These are phyloP conservation scores for Cacajao melanocephalus DNA, from an alignment of 2,797 vertebrate species.

Conservation along the genomic window DNA sequence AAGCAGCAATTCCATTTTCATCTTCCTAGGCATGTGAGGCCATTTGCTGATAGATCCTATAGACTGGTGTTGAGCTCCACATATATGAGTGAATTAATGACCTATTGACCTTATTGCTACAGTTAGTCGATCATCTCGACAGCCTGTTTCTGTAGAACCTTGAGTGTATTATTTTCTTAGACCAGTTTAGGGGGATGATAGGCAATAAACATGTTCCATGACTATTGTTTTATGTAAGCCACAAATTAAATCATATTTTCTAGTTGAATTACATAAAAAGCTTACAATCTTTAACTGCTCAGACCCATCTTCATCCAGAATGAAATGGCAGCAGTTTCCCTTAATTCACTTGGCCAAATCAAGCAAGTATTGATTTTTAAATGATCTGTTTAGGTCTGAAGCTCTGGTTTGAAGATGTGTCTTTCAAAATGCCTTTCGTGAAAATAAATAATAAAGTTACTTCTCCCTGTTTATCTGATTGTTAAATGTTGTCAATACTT, in stretches of 20 bases:
- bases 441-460: not conserved
- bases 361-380: conserved; percentile 5
- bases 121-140: not conserved
- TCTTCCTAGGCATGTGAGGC: not conserved
- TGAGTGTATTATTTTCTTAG: not conserved
- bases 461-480: not conserved
- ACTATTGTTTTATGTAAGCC: not conserved
- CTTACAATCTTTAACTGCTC: not conserved
- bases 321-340: not conserved
- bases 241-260: not conserved
- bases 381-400: not conserved
- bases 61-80: not conserved
- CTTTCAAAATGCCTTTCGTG: not conserved
- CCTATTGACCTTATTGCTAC: not conserved
- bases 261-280: not conserved
- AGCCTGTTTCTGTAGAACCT: conserved; percentile 30
- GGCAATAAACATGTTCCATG: not conserved
- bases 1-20: not conserved
- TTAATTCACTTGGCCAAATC: not conserved
- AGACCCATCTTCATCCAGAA: not conserved
- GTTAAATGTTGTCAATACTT: conserved; percentile 30
- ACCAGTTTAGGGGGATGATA: not conserved
- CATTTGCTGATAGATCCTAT: not conserved
- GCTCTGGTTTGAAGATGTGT: not conserved
- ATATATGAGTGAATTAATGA: not conserved